These are phyloP conservation scores for Himalopsyche kuldschensis DNA, from an alignment of 2,888 invertebrate species.

Conservation along the genomic window DNA sequence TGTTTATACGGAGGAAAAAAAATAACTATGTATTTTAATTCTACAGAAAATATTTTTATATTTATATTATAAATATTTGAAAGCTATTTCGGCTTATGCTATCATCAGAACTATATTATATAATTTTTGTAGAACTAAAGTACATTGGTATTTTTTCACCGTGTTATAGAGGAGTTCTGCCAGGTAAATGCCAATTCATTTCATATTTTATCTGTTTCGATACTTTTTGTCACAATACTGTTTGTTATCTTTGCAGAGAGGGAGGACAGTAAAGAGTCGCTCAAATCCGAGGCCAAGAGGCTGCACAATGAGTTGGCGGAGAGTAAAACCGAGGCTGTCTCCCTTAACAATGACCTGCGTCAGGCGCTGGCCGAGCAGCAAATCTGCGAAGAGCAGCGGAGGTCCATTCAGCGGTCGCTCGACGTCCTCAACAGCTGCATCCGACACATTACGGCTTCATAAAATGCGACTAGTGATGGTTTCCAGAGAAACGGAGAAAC, in stretches of 20 bases:
- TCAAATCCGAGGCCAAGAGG: slow-evolving; percentile 53
- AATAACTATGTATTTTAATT: too few species aligned
- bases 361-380: slow-evolving; percentile 49
- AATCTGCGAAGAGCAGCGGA: slow-evolving; percentile 37
- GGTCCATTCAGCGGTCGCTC: slow-evolving; percentile 46
- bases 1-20: too few species aligned
- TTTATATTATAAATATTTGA: too few species aligned
- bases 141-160: too few species aligned
- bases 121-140: too few species aligned
- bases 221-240: background rate
- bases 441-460: background rate
- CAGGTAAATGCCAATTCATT: too few species aligned
- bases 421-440: slow-evolving; percentile 44
- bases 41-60: too few species aligned
- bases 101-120: too few species aligned
- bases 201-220: too few species aligned
- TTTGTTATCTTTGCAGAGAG: slow-evolving; percentile 51
- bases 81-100: too few species aligned
- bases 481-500: too few species aligned
- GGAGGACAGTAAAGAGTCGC: slow-evolving; percentile 51
- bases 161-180: too few species aligned
- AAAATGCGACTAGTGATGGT: background rate
- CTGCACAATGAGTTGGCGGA: slow-evolving; percentile 57
- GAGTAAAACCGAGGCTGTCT: slow-evolving; percentile 54
- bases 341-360: slow-evolving; percentile 50